These are phyloP conservation scores for Eumeta japonica DNA, from an alignment of 1,140 invertebrate genomes.

Conservation along the genomic window DNA sequence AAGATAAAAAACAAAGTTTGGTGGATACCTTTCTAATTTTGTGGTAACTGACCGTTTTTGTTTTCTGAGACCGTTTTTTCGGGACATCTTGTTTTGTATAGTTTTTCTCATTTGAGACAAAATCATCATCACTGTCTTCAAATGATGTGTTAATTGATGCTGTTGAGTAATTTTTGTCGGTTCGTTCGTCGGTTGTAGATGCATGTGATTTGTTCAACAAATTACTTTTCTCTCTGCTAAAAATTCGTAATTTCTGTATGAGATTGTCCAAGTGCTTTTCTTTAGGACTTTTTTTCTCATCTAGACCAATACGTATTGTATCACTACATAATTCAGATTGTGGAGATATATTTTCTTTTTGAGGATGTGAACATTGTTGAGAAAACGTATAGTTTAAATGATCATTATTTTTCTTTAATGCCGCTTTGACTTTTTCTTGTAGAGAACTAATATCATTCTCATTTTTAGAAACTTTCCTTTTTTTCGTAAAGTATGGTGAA, in stretches of 20 bases:
- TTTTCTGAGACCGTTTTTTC: slow-evolving; percentile 7
- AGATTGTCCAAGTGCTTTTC: slow-evolving; percentile 16
- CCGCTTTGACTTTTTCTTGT: slow-evolving; percentile 34
- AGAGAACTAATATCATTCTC: slow-evolving; percentile 18
- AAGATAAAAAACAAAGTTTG: slow-evolving; percentile 1
- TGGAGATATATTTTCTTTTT: slow-evolving; percentile 36
- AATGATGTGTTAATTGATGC: slow-evolving; percentile 21
- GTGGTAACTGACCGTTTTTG: slow-evolving; percentile 15
- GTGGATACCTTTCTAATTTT: slow-evolving; percentile 32
- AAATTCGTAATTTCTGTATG: slow-evolving; percentile 31
- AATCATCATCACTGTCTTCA: slow-evolving; percentile 41
- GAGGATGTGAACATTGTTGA: slow-evolving; percentile 14
- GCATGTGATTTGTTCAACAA: slow-evolving; percentile 5
- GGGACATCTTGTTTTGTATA: slow-evolving; percentile 8
- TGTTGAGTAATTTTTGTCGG: slow-evolving; percentile 9
- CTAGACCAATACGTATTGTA: slow-evolving; percentile 8
- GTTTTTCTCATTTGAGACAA: slow-evolving; percentile 16
- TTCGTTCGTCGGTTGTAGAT: too few species aligned
- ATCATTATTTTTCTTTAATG: slow-evolving; percentile 19
- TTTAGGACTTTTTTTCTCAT: slow-evolving; percentile 10
- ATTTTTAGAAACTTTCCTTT: slow-evolving; percentile 25
- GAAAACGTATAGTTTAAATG: slow-evolving; percentile 13
- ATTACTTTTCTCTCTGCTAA: slow-evolving; percentile 21
- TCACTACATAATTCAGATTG: slow-evolving; percentile 5
- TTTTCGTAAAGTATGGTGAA: slow-evolving; percentile 43